phyloP scores from a whole-genome alignment of 2,888 invertebrate genomes.

The Synanthedon vespiformis region DNA sequence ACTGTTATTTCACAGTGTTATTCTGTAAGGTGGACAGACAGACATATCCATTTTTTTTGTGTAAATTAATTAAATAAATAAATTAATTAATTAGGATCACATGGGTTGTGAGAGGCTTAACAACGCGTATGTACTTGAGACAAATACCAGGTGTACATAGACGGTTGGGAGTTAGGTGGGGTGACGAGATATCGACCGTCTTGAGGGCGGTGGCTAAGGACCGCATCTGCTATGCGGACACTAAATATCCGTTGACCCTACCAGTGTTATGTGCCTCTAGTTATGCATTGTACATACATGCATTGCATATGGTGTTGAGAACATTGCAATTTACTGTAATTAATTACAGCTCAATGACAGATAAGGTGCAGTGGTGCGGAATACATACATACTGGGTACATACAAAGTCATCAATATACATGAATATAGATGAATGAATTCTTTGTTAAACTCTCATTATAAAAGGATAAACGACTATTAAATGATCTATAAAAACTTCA shows the following conservation, averaged over 20 bases:
- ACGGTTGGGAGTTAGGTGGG: constrained; percentile 56
- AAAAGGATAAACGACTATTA: background rate
- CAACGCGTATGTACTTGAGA: constrained; percentile 9
- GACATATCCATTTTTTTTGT: no score
- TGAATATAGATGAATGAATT: constrained; percentile 1
- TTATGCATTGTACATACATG: constrained; percentile 12
- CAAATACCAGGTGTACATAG: constrained; percentile 63
- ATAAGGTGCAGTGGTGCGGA: constrained; percentile 26
- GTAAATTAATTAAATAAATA: no score
- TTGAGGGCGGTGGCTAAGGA: constrained; percentile 64
- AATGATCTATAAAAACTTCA: background rate
- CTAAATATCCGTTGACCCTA: constrained; percentile 68
- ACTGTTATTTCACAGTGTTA: no score
- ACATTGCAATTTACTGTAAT: constrained; percentile 53
- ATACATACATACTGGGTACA: background rate
- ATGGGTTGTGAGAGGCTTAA: background rate
- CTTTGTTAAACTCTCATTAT: background rate
- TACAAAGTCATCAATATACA: constrained; percentile 4
- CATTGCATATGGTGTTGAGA: constrained; percentile 21
- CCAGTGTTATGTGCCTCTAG: constrained; percentile 38
- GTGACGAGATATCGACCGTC: constrained; percentile 67
- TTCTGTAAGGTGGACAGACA: no score
- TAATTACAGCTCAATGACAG: constrained; percentile 65
- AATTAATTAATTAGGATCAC: no score
- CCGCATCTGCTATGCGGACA: constrained; percentile 66